These are phyloP conservation scores for Plebejus anna DNA, from an alignment of 2,888 invertebrate species.

Conservation along the genomic window DNA sequence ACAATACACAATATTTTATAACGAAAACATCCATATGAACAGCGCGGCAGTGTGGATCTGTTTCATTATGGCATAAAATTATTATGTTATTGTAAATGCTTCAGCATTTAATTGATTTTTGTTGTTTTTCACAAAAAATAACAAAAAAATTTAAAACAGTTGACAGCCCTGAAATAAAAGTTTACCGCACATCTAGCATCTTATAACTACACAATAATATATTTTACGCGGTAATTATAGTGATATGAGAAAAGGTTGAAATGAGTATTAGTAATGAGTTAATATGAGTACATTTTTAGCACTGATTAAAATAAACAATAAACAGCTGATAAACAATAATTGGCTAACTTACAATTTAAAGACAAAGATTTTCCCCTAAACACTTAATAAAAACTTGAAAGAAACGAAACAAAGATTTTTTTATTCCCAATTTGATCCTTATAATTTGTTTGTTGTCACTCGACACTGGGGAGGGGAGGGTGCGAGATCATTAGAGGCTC, in stretches of 20 bases:
- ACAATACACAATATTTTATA: too few relatives aligned
- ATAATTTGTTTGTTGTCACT: not conserved
- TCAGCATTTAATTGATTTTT: too few relatives aligned
- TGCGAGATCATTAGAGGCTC: constrained; percentile 1
- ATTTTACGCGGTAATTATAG: too few relatives aligned
- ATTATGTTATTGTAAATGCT: too few relatives aligned
- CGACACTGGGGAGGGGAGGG: not conserved
- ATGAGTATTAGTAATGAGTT: too few relatives aligned
- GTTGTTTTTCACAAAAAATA: too few relatives aligned
- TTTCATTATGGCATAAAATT: too few relatives aligned
- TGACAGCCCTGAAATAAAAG: not conserved
- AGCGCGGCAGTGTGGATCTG: too few relatives aligned
- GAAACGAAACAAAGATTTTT: not conserved
- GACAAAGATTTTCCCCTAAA: too few relatives aligned
- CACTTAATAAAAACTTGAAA: not conserved
- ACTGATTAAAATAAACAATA: not conserved
- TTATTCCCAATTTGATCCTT: constrained; percentile 3
- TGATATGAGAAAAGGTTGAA: too few relatives aligned
- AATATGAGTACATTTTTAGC: not conserved
- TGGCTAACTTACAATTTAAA: not conserved
- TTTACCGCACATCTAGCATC: not conserved
- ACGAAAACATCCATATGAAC: too few relatives aligned
- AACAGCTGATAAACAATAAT: not conserved
- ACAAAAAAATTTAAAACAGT: not conserved
- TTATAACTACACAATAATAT: not conserved